Evolutionary conservation across 2,113 vertebrate genomes (phyloP).

Genomic region (Saguinus imperator): DNA sequence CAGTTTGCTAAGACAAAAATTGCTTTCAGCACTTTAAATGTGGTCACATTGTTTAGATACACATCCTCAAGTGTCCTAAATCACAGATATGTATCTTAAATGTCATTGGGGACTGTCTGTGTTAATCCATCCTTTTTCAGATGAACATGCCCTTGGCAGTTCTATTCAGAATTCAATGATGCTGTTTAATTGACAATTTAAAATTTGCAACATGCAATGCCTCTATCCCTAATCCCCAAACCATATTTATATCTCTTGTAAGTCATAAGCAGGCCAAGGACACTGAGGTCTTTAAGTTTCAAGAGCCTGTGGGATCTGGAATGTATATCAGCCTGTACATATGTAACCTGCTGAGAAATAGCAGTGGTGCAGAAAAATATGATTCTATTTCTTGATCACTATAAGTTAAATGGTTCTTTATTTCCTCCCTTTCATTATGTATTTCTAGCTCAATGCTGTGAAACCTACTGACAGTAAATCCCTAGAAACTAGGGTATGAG

Average conservation of each 20-base stretch:
- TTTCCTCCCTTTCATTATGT: slow-evolving; percentile 69
- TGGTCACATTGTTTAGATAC: slow-evolving; percentile 52
- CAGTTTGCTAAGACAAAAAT: slow-evolving; percentile 61
- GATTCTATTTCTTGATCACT: slow-evolving; percentile 61
- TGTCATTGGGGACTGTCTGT: slow-evolving; percentile 45
- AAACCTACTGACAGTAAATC: slow-evolving; percentile 75
- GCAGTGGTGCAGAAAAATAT: slow-evolving; percentile 60
- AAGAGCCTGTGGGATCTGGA: slow-evolving; percentile 65
- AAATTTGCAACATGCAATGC: slow-evolving; percentile 74
- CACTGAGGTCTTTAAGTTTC: slow-evolving; percentile 75
- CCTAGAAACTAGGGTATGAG: slow-evolving; percentile 67
- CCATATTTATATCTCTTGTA: slow-evolving; percentile 73
- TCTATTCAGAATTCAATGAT: slow-evolving; percentile 73
- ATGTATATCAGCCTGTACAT: slow-evolving; percentile 59
- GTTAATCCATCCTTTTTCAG: slow-evolving; percentile 78
- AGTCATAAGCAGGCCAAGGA: slow-evolving; percentile 80
- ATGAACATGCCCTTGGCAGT: slow-evolving; percentile 75
- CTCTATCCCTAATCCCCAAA: slow-evolving; percentile 74
- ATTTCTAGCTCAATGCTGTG: slow-evolving; percentile 63
- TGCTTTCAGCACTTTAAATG: slow-evolving; percentile 64
- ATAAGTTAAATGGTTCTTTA: slow-evolving; percentile 66
- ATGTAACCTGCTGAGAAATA: slow-evolving; percentile 73
- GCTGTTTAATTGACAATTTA: slow-evolving; percentile 80
- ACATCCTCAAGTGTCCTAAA: slow-evolving; percentile 59
- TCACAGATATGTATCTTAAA: slow-evolving; percentile 71